phyloP scores from a whole-genome alignment of 2,797 vertebrate genomes.

The Chloroceryle inda region DNA sequence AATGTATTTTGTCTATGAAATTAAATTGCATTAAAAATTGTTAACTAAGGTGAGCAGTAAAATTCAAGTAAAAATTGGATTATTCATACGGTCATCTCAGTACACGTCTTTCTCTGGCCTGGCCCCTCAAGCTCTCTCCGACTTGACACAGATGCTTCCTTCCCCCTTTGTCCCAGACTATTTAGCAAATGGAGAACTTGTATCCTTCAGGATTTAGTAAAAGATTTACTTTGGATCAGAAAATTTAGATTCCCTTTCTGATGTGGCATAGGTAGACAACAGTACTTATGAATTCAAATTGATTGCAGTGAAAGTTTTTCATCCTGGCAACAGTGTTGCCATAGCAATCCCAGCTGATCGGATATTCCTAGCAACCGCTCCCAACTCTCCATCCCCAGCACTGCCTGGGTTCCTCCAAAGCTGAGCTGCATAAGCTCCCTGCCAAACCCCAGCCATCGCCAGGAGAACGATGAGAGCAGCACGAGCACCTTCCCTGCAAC shows the following conservation, averaged over 20 bases:
- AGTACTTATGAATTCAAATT: constrained; percentile 54
- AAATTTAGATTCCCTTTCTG: background rate
- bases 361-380: constrained; percentile 86
- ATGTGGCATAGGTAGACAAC: constrained; percentile 19
- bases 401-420: constrained; percentile 65
- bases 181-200: rapidly evolving
- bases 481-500: background rate
- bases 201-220: background rate
- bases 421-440: constrained; percentile 46
- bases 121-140: background rate
- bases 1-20: background rate
- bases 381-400: constrained; percentile 58
- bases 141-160: background rate
- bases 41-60: background rate
- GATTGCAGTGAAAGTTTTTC: constrained; percentile 73
- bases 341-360: constrained; percentile 81
- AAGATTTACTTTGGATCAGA: background rate
- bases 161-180: background rate
- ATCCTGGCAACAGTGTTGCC: constrained; percentile 83
- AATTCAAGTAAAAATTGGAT: background rate
- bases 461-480: background rate
- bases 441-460: constrained; percentile 13
- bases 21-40: background rate
- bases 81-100: background rate
- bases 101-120: background rate